phyloP scores from a whole-genome alignment of 2,888 invertebrate genomes.

The Caenorhabditis drosophilae region DNA sequence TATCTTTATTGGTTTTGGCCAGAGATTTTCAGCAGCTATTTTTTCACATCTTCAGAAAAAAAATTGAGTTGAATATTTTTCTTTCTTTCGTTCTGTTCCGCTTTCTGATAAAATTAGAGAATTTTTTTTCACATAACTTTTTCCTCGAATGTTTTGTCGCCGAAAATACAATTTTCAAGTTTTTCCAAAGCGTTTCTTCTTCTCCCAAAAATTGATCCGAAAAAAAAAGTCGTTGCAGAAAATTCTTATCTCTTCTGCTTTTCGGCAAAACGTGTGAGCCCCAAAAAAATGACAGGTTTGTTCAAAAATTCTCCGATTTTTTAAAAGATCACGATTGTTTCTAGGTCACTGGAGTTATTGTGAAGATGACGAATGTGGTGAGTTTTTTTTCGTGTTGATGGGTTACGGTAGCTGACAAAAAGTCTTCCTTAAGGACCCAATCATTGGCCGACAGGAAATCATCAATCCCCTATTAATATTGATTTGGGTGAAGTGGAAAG shows the following conservation, averaged over 20 bases:
- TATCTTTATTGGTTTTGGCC: neutral
- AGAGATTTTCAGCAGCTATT: neutral
- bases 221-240: slow-evolving; percentile 16
- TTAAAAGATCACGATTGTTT: slow-evolving; percentile 2
- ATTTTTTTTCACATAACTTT: no score
- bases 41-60: slow-evolving; percentile 1
- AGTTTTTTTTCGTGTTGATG: slow-evolving; percentile 5
- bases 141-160: no score
- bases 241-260: slow-evolving; percentile 31
- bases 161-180: no score
- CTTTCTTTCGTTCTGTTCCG: no score
- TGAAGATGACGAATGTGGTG: slow-evolving; percentile 58
- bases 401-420: neutral
- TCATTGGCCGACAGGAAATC: slow-evolving; percentile 51
- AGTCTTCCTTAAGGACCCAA: slow-evolving; percentile 31
- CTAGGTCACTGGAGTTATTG: slow-evolving; percentile 62
- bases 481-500: slow-evolving; percentile 46
- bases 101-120: no score
- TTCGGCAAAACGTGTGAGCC: slow-evolving; percentile 23
- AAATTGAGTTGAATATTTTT: no score
- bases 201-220: neutral
- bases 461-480: slow-evolving; percentile 65
- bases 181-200: neutral
- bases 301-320: neutral
- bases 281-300: slow-evolving; percentile 30